Evolutionary conservation across 2,113 vertebrate genomes (phyloP).

Genomic region (Camelus bactrianus): DNA sequence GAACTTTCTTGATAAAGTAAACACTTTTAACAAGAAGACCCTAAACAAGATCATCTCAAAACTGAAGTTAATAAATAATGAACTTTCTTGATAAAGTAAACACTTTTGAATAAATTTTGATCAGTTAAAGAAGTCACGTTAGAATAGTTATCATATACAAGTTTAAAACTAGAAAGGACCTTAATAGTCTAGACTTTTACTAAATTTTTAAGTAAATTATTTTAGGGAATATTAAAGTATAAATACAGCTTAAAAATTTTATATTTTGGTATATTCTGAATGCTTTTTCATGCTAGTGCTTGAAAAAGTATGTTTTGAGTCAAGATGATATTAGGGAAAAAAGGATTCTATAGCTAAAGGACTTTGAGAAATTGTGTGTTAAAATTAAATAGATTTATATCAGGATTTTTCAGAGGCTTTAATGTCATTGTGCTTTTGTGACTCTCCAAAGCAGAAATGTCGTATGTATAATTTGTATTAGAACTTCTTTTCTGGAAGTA

Average conservation of each 20-base stretch:
- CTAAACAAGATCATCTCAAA: slow-evolving; percentile 2
- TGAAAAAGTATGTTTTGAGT: slow-evolving; percentile 2
- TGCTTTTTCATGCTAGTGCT: neutral
- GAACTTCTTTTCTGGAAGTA: neutral
- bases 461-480: slow-evolving; percentile 17
- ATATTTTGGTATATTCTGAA: slow-evolving; percentile 9
- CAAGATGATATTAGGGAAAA: slow-evolving; percentile 13
- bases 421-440: neutral
- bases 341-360: neutral
- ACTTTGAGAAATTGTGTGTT: neutral
- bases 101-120: slow-evolving; percentile 33
- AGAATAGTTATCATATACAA: neutral
- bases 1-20: slow-evolving; percentile 24
- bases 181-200: neutral
- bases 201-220: slow-evolving; percentile 36
- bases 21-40: neutral
- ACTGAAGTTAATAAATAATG: slow-evolving; percentile 30
- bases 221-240: neutral
- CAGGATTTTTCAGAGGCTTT: neutral
- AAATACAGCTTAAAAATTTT: neutral
- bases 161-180: neutral
- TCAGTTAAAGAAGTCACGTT: slow-evolving; percentile 45
- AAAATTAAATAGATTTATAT: slow-evolving; percentile 30
- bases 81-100: slow-evolving; percentile 33
- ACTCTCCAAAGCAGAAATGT: neutral